A percentile compares a stretch with the other conserved stretches of the same genome.
These are phyloP conservation scores for Dipodomys merriami DNA, from an alignment of 2,113 vertebrate genomes.

Conservation along the genomic window DNA sequence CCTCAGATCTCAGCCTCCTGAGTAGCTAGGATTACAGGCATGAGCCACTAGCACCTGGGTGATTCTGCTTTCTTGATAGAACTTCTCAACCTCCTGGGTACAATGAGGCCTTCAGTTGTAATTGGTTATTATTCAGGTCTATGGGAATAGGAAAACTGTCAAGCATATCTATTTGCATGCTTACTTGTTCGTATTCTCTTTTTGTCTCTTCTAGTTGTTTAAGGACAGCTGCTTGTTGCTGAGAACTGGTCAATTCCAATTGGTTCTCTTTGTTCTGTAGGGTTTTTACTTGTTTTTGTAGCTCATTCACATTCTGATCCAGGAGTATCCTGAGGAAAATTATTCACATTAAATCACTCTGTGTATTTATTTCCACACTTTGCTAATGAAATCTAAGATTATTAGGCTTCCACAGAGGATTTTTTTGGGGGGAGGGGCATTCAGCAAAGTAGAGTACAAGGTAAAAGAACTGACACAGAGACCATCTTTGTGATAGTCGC, in stretches of 20 bases:
- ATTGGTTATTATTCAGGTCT: neutral
- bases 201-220: constrained; percentile 88
- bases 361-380: neutral
- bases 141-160: neutral
- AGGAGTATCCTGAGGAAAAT: constrained; percentile 88
- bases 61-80: neutral
- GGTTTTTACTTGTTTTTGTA: constrained; percentile 88
- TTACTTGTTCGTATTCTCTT: constrained; percentile 88
- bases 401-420: neutral
- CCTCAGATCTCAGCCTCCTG: too few relatives aligned
- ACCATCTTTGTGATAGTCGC: neutral
- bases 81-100: neutral
- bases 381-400: neutral
- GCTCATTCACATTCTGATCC: constrained; percentile 91
- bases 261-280: constrained; percentile 87
- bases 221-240: constrained; percentile 87
- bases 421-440: neutral
- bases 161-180: neutral
- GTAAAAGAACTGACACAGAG: neutral
- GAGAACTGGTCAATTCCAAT: constrained; percentile 84
- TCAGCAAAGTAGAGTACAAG: neutral
- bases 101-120: neutral
- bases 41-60: too few relatives aligned
- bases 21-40: too few relatives aligned
- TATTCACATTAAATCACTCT: constrained; percentile 32